These are phyloP conservation scores for Pontoporia blainvillei DNA, from an alignment of 2,113 vertebrate species.

Conservation along the genomic window DNA sequence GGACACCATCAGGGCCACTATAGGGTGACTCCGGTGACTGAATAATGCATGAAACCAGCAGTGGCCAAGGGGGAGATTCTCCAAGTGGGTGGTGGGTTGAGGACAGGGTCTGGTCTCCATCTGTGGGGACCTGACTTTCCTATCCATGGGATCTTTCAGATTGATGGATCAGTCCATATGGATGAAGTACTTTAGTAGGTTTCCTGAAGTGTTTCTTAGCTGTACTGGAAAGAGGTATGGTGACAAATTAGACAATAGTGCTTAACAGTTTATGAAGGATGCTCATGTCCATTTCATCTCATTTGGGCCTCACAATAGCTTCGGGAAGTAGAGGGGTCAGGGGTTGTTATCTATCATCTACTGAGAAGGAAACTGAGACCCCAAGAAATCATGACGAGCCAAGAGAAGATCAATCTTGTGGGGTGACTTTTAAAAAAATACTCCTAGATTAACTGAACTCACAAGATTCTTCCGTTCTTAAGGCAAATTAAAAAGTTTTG, in stretches of 20 bases:
- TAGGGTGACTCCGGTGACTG: conserved; percentile 52
- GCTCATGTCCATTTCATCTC: background rate
- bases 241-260: background rate
- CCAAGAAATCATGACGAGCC: background rate
- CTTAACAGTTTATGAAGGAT: background rate
- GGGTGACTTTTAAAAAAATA: background rate
- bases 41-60: conserved; percentile 74
- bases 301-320: background rate
- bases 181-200: background rate
- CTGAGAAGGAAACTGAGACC: background rate
- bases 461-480: background rate
- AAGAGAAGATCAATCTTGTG: background rate
- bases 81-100: conserved; percentile 47
- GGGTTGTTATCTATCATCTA: background rate
- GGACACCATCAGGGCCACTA: conserved; percentile 58
- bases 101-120: conserved; percentile 36
- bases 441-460: background rate
- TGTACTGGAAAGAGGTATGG: background rate
- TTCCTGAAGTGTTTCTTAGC: conserved; percentile 21
- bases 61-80: conserved; percentile 32
- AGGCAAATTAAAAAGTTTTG: background rate
- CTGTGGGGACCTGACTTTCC: conserved; percentile 44
- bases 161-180: conserved; percentile 17
- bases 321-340: background rate
- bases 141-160: conserved; percentile 21